A percentile compares a stretch with the other conserved stretches of the same genome.
phyloP scores from a whole-genome alignment of 2,797 vertebrate genomes.

The Lagodon rhomboides region DNA sequence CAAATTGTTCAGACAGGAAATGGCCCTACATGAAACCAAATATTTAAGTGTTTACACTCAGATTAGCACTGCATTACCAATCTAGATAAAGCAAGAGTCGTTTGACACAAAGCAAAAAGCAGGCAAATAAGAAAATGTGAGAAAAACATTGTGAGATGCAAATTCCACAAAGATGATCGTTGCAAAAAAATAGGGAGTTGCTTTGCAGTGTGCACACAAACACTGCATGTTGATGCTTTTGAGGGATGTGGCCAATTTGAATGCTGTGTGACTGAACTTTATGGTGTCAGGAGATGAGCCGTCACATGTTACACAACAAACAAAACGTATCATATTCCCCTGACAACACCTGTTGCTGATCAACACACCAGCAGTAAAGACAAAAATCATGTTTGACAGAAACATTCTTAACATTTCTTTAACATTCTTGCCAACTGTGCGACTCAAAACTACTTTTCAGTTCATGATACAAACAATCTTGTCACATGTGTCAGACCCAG shows the following conservation, averaged over 20 bases:
- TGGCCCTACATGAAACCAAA: constrained; percentile 30
- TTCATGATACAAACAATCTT: not conserved
- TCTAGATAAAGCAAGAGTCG: not conserved
- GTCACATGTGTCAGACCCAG: constrained; percentile 28
- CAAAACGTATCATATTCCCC: not conserved
- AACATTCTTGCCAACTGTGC: not conserved
- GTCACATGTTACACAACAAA: constrained; percentile 51
- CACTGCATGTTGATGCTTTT: not conserved
- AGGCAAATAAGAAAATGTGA: not conserved
- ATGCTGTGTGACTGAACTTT: constrained; percentile 1
- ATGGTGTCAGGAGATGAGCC: constrained; percentile 23
- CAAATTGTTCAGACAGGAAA: constrained; percentile 47
- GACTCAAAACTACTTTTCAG: not conserved
- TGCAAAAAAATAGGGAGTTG: not conserved
- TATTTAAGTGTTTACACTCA: not conserved
- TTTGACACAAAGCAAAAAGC: not conserved
- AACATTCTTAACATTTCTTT: not conserved
- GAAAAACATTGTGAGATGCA: not conserved
- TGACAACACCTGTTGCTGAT: constrained; percentile 48
- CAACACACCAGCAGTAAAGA: not conserved
- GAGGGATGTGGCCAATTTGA: not conserved
- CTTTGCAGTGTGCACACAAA: not conserved
- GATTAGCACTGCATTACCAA: not conserved
- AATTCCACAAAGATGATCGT: not conserved
- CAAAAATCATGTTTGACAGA: not conserved